Percentiles rank a stretch among this genome's conserved stretches.
These are phyloP conservation scores for Resseliella maxima DNA, from an alignment of 2,888 invertebrate genomes.

Conservation along the genomic window DNA sequence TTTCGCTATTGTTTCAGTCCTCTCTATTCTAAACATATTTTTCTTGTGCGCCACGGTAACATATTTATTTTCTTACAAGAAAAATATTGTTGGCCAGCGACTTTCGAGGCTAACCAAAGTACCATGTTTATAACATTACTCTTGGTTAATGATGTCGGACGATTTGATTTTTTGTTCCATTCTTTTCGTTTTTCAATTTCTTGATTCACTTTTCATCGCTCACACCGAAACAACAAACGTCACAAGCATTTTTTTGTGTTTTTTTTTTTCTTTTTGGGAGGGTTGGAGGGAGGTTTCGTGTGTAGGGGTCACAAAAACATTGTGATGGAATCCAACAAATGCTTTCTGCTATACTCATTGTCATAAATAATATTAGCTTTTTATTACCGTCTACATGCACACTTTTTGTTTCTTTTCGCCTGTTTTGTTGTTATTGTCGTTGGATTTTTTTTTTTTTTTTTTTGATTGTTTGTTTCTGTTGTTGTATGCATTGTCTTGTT, in stretches of 20 bases:
- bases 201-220: neutral
- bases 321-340: conserved; percentile 15
- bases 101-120: neutral
- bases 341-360: conserved; percentile 19
- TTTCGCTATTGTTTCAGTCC: neutral
- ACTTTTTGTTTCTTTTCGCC: neutral
- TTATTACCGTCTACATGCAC: conserved; percentile 39
- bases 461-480: neutral
- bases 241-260: neutral
- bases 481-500: conserved; percentile 23
- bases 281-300: neutral
- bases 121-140: neutral
- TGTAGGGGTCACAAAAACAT: conserved; percentile 18
- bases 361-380: conserved; percentile 16
- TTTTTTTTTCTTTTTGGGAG: neutral
- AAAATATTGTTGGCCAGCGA: neutral
- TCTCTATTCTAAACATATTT: too few species aligned
- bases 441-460: neutral
- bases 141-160: neutral
- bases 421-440: neutral
- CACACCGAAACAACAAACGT: too few species aligned
- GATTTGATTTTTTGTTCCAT: neutral
- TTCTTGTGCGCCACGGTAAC: neutral
- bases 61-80: neutral
- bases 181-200: neutral